Evolutionary conservation across 2,113 vertebrate species (phyloP).

Genomic region (Sapajus apella): DNA sequence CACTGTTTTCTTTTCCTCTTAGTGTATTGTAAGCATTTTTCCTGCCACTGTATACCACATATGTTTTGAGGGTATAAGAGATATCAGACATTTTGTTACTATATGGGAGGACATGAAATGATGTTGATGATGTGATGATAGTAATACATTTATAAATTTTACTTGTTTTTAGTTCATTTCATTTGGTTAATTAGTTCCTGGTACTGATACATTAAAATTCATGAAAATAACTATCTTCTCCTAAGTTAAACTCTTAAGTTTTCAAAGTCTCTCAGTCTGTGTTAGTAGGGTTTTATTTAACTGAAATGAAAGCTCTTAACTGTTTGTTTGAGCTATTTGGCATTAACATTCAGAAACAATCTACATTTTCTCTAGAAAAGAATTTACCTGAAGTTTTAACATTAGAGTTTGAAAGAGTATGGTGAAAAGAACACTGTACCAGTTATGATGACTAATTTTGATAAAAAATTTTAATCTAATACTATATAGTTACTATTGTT

Average conservation of each 20-base stretch:
- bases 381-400: conserved; percentile 25
- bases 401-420: neutral
- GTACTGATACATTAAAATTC: neutral
- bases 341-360: conserved; percentile 9
- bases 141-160: conserved; percentile 1
- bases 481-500: neutral
- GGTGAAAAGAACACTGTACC: neutral
- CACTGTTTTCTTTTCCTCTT: neutral
- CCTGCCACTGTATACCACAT: neutral
- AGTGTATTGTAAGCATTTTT: neutral
- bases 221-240: conserved; percentile 8
- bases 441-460: neutral
- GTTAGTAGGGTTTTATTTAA: conserved; percentile 27
- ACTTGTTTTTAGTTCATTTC: neutral
- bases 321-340: conserved; percentile 30
- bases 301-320: neutral
- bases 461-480: conserved; percentile 11
- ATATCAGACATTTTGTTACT: neutral
- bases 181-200: conserved; percentile 24
- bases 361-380: conserved; percentile 16
- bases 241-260: conserved; percentile 17
- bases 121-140: neutral
- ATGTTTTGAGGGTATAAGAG: neutral
- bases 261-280: neutral
- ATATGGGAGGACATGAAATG: neutral